Base-by-base conservation (phyloP, 2,797 vertebrate genomes). In the Arnoldichthys spilopterus region DNA sequence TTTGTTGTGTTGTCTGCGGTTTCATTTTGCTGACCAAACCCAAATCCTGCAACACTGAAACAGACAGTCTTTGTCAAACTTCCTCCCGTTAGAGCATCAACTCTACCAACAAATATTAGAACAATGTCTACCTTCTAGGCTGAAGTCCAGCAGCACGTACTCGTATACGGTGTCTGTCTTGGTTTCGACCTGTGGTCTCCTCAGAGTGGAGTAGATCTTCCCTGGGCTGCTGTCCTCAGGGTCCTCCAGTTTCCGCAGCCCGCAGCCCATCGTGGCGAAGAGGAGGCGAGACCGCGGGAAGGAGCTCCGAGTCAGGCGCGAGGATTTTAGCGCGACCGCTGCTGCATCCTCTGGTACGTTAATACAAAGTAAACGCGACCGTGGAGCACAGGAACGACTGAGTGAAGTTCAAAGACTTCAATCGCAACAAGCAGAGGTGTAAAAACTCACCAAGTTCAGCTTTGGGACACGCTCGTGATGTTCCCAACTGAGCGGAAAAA, bases 201-300 rank as follows among this genome's bases (percentile, higher is more conserved):
- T 98, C 88, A 99, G 78, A 0, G 97, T 98, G 87, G 98, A 99
- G 89, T 98, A 99, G 83, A 99, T 99, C 87, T 99, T 99, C 88
- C 98, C 98, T 79, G 97, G 97, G 81, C 96, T 99, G 92, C 94
- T 96, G 90, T 99, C 97, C 92, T 98, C 98, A 77, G 96, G 95
- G 86, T 98, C 96, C 87, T 98, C 96, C 87, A 98, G 94, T 85
- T 99, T 99, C 85, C 98, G 88, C 79, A 99, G 91, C 90, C 98
- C 98, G 90, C 98, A 99, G 94, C 98, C 98, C 98, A 99, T 99
- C 87, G 89, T 92, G 74, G 82, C 87, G n/a, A n/a, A n/a, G n/a
- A n/a, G n/a, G n/a, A n/a, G n/a, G n/a, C n/a, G 83, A 89, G 85
- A 84, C 67, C 82, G 61, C 81, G 84, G 82, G 86, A 86, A 84